Conservation (phyloP, 1,140 invertebrate species). For the Latrodectus geometricus region DNA sequence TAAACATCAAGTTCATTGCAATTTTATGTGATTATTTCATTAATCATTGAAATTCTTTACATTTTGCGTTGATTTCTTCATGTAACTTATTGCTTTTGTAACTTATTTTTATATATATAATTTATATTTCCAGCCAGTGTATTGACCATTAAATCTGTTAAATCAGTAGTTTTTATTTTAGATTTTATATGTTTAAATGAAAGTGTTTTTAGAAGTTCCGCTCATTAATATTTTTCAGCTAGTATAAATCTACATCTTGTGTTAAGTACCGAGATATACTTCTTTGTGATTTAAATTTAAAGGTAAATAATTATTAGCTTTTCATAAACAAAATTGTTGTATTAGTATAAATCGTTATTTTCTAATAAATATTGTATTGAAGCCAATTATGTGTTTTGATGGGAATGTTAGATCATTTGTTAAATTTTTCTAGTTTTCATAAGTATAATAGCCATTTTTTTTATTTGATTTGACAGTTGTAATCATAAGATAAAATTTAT, state of each 20-base stretch:
- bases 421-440: too few relatives aligned
- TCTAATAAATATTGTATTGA: neutral
- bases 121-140: neutral
- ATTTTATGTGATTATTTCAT: neutral
- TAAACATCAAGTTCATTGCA: neutral
- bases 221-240: neutral
- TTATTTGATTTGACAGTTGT: too few relatives aligned
- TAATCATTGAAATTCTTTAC: neutral
- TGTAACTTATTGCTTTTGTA: neutral
- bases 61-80: neutral
- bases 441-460: too few relatives aligned
- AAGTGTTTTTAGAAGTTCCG: neutral
- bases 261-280: neutral
- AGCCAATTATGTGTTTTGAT: neutral
- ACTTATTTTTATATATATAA: neutral
- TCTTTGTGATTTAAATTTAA: neutral
- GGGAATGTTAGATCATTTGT: neutral
- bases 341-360: too few relatives aligned
- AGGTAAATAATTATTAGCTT: neutral
- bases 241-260: slow-evolving; percentile 1
- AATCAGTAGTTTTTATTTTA: neutral
- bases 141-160: neutral
- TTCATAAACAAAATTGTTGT: neutral
- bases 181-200: neutral
- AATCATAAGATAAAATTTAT: too few relatives aligned